Conservation (phyloP, 1,140 invertebrate species). For the Pseudomyrmex dendroicus region DNA sequence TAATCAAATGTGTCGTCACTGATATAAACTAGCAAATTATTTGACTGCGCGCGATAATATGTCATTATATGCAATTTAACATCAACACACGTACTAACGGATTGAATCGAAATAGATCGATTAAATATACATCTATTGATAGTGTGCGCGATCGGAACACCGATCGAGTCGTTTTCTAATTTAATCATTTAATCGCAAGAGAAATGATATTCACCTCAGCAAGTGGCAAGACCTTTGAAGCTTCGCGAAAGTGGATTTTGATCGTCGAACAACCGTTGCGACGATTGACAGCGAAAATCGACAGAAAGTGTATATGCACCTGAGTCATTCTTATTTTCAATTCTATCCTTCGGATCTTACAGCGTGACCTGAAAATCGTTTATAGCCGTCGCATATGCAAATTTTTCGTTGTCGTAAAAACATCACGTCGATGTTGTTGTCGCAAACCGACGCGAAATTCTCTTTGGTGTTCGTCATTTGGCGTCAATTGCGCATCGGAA, state of each 20-base stretch:
- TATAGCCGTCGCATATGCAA: slow-evolving; percentile 12
- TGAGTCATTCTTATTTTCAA: slow-evolving; percentile 46
- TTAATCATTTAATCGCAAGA: not conserved
- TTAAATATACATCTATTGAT: not conserved
- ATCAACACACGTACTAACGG: not conserved
- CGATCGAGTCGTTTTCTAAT: not conserved
- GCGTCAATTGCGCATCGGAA: not conserved
- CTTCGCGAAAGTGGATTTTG: not conserved
- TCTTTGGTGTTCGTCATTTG: not conserved
- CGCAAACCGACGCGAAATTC: not conserved
- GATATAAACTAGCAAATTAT: not conserved
- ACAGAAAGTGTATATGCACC: not conserved
- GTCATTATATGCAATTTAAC: not conserved
- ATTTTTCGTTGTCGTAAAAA: slow-evolving; percentile 25
- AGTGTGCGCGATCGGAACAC: no score
- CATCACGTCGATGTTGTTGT: slow-evolving; percentile 1
- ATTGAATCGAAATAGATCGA: not conserved
- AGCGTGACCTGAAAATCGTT: slow-evolving; percentile 32
- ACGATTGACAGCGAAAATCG: not conserved
- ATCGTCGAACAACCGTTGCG: not conserved
- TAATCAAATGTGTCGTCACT: not conserved
- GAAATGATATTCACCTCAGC: no score
- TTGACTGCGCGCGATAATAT: not conserved
- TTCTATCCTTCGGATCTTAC: slow-evolving; percentile 11
- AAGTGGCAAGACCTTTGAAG: not conserved